Evolutionary conservation across 2,797 vertebrate genomes (phyloP).

Genomic region (Uromys caudimaculatus): DNA sequence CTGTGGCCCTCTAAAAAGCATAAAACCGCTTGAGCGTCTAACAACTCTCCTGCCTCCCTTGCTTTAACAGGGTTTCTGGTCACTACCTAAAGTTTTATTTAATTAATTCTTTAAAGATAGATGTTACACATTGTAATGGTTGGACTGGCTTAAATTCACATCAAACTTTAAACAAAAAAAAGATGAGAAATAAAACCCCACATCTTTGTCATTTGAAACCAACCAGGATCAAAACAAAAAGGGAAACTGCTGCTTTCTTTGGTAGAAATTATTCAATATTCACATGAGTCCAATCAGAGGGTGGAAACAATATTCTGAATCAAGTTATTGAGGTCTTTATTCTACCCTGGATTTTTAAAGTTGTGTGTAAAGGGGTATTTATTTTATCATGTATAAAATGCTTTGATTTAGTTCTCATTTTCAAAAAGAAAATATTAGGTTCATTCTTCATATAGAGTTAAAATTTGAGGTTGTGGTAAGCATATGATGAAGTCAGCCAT

Average conservation of each 20-base stretch:
- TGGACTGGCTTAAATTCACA: slow-evolving; percentile 41
- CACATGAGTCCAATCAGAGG: slow-evolving; percentile 36
- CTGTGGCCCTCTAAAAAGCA: neutral
- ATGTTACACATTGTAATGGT: neutral
- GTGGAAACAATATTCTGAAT: slow-evolving; percentile 46
- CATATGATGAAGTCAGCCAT: slow-evolving; percentile 11
- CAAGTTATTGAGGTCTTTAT: slow-evolving; percentile 3
- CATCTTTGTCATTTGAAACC: slow-evolving; percentile 12
- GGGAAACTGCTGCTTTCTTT: neutral
- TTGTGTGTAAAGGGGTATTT: slow-evolving; percentile 54
- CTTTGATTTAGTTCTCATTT: slow-evolving; percentile 61
- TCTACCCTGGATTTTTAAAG: slow-evolving; percentile 43
- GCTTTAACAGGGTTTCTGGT: neutral
- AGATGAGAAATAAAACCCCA: neutral
- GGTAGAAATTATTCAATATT: slow-evolving; percentile 32
- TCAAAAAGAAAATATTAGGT: slow-evolving; percentile 67
- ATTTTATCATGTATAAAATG: slow-evolving; percentile 60
- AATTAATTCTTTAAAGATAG: neutral
- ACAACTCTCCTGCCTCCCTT: neutral
- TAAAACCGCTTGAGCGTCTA: neutral
- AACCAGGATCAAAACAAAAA: neutral
- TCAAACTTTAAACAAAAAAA: slow-evolving; percentile 37
- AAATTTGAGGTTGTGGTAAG: slow-evolving; percentile 58
- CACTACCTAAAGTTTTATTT: neutral
- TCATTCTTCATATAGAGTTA: slow-evolving; percentile 39